Percentiles rank a stretch among this genome's conserved stretches.
phyloP scores from a whole-genome alignment of 2,888 invertebrate species.

The Lordiphosa fenestrarum region DNA sequence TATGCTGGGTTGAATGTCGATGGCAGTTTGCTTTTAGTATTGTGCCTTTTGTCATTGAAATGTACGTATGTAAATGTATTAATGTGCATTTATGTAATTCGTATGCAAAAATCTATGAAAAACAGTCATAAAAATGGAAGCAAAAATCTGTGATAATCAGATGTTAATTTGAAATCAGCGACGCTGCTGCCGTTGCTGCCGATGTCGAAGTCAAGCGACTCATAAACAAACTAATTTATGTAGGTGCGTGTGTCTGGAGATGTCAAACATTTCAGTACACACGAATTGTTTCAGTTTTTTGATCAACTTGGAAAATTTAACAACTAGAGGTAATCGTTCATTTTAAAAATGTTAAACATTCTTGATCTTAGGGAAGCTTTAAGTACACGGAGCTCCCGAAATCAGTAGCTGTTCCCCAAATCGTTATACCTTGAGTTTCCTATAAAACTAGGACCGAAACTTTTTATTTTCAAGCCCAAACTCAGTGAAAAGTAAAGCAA shows the following conservation, averaged over 20 bases:
- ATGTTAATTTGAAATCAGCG: slow-evolving; percentile 65
- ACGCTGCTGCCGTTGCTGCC: slow-evolving; percentile 19
- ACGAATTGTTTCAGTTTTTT: neutral
- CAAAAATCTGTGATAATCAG: slow-evolving; percentile 70
- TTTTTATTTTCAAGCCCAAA: too few species aligned
- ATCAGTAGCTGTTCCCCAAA: too few species aligned
- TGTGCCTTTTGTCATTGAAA: slow-evolving; percentile 19
- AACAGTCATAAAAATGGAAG: slow-evolving; percentile 67
- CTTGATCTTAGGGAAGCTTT: too few species aligned
- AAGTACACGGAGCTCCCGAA: too few species aligned
- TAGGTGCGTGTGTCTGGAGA: slow-evolving; percentile 2
- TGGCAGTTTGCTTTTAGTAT: slow-evolving; percentile 6
- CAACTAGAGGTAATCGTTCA: too few species aligned
- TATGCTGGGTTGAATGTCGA: slow-evolving; percentile 7
- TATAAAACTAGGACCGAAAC: too few species aligned
- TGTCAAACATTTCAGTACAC: too few species aligned
- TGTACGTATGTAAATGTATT: slow-evolving; percentile 64
- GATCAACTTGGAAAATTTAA: slow-evolving; percentile 1
- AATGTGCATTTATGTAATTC: slow-evolving; percentile 62
- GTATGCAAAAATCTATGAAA: slow-evolving; percentile 50
- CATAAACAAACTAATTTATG: slow-evolving; percentile 65
- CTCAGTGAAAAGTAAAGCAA: too few species aligned
- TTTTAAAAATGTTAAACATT: too few species aligned
- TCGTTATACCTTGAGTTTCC: too few species aligned
- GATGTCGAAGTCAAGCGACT: slow-evolving; percentile 16